These are phyloP conservation scores for Heterocephalus glaber DNA, from an alignment of 2,113 vertebrate species.

Conservation along the genomic window DNA sequence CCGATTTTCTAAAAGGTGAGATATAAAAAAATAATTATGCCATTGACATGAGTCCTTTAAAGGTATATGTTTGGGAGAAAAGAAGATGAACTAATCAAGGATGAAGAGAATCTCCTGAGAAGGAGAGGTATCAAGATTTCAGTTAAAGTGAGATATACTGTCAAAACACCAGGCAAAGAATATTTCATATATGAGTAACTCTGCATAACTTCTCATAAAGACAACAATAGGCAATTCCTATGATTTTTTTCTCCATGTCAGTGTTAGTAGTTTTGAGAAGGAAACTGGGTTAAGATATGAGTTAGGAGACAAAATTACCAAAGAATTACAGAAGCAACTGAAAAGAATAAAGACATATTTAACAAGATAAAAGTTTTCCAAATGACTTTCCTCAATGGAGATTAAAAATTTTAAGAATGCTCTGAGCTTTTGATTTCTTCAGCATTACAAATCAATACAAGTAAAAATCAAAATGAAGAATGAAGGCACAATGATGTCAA, in stretches of 20 bases:
- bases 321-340: not conserved
- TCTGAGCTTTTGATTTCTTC: not conserved
- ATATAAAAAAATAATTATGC: not conserved
- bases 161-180: not conserved
- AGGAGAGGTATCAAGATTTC: not conserved
- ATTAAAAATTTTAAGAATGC: not conserved
- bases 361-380: conserved; percentile 2
- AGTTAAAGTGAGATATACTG: not conserved
- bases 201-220: not conserved
- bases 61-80: not conserved
- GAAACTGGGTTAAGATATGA: not conserved
- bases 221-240: not conserved
- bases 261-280: not conserved
- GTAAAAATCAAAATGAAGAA: not conserved
- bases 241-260: not conserved
- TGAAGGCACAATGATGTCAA: not conserved
- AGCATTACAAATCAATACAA: not conserved
- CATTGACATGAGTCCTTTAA: not conserved
- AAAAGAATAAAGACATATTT: not conserved
- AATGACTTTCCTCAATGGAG: not conserved
- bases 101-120: not conserved
- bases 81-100: not conserved
- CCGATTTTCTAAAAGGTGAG: not conserved
- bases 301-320: not conserved
- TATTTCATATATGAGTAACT: not conserved